These are phyloP conservation scores for Myotis yumanensis DNA, from an alignment of 2,113 vertebrate genomes.

Conservation along the genomic window DNA sequence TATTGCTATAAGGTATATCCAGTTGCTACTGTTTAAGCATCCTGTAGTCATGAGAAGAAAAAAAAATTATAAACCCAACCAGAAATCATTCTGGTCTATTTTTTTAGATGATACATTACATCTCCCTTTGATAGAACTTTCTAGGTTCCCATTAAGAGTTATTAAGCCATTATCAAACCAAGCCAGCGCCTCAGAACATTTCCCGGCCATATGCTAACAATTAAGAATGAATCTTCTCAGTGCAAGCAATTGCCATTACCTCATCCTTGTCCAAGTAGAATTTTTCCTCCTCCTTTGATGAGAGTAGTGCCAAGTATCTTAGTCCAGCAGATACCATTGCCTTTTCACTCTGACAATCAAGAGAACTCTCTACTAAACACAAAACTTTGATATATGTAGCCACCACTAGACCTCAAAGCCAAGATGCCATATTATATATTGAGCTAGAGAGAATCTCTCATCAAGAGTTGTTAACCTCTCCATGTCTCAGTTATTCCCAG, in stretches of 20 bases:
- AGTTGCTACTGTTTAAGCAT: constrained; percentile 63
- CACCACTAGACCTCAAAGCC: neutral
- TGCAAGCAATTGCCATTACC: constrained; percentile 76
- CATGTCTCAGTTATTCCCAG: neutral
- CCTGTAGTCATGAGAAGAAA: constrained; percentile 63
- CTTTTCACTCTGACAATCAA: constrained; percentile 39
- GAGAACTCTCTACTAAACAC: constrained; percentile 11
- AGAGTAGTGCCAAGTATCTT: constrained; percentile 65
- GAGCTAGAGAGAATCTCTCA: neutral
- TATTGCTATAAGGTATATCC: constrained; percentile 59
- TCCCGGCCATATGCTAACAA: constrained; percentile 77
- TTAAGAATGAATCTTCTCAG: constrained; percentile 76
- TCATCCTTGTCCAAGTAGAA: constrained; percentile 77
- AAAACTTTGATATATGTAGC: neutral
- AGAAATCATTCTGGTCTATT: constrained; percentile 66
- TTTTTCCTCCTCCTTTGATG: constrained; percentile 74
- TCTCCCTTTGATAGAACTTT: constrained; percentile 62
- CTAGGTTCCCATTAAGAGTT: constrained; percentile 56
- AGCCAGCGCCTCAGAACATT: constrained; percentile 58
- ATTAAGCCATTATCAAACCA: constrained; percentile 76
- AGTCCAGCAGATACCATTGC: constrained; percentile 63
- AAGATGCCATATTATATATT: neutral
- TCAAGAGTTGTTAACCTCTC: neutral
- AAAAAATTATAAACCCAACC: constrained; percentile 51
- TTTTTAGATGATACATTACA: constrained; percentile 32